Base-by-base conservation (phyloP, 2,888 invertebrate species). In the Drymonia ruficornis region DNA sequence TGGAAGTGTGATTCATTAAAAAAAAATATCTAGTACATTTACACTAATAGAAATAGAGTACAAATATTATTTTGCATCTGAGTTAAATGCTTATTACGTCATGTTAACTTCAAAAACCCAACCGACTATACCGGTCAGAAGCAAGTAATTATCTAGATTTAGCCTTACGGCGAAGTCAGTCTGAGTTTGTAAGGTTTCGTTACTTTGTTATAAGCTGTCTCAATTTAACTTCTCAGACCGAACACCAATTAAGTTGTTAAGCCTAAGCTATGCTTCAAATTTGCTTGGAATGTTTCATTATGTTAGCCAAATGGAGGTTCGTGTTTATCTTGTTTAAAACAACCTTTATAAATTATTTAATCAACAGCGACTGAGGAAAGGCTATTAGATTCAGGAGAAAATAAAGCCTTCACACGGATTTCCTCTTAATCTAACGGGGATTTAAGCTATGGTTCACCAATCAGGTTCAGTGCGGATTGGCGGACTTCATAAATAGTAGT, bases 211-310 rank as follows among this genome's bases (percentile, higher is more conserved):
- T 56, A 60, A 61, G 47, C 53, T 61, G 49, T 60, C 55, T 65
- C 49, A 63, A 71, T 65, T 65, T 68, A 70, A 74, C 67, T 74
- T 64, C 18, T 54, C 49, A 50, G 71, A 72, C 63, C 69, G 59
- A 59, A 40, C 36, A 55, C 55, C 60, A 69, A 75, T 74, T 73
- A 76, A 55, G 64, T 64, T 69, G 72, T 69, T 67, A 51, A 61
- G 54, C 53, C 52, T 49, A 44, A 50, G 52, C 60, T 63, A 62
- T 65, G 64, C 57, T 70, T 61, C 57, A 55, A 67, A 68, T 68
- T 65, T 56, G 49, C 52, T 54, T 29, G 57, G 53, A 67, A 63
- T 74, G 66, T 73, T 70, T 67, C 51, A 64, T 73, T 67, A 69
- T 50, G 50, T 55, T 23, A 19, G 42, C 47, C 49, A 23, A 46